These are phyloP conservation scores for Operophtera brumata DNA, from an alignment of 2,888 invertebrate genomes.

Conservation along the genomic window DNA sequence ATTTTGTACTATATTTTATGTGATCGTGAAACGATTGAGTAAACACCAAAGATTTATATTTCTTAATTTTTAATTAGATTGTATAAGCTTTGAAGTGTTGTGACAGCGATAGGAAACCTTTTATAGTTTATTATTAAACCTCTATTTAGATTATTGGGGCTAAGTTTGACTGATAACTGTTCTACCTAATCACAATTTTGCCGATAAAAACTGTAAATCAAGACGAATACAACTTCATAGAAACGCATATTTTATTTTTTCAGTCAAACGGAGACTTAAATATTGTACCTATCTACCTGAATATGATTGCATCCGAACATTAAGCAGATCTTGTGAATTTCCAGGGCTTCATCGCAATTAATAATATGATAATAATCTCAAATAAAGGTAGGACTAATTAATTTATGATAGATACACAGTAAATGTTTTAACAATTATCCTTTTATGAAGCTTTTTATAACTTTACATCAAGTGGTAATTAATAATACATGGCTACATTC, in stretches of 20 bases:
- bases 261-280: not conserved
- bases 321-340: too few species aligned
- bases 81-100: slow-evolving; percentile 51
- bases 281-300: too few species aligned
- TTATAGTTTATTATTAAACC: slow-evolving; percentile 1
- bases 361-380: too few species aligned
- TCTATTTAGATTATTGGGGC: not conserved
- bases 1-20: slow-evolving; percentile 37
- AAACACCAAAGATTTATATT: slow-evolving; percentile 46
- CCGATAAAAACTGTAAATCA: too few species aligned
- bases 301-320: too few species aligned
- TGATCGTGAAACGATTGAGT: slow-evolving; percentile 53
- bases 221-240: not conserved
- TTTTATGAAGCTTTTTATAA: slow-evolving; percentile 13
- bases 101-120: slow-evolving; percentile 37
- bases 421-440: slow-evolving; percentile 8
- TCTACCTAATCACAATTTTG: too few species aligned
- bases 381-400: not conserved
- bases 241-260: not conserved
- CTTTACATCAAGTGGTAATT: not conserved
- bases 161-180: not conserved
- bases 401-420: not conserved
- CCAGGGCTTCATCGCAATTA: too few species aligned
- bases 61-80: slow-evolving; percentile 34
- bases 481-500: not conserved